Evolutionary conservation across 2,113 vertebrate species (phyloP).

Genomic region (Erpornis zantholeuca): DNA sequence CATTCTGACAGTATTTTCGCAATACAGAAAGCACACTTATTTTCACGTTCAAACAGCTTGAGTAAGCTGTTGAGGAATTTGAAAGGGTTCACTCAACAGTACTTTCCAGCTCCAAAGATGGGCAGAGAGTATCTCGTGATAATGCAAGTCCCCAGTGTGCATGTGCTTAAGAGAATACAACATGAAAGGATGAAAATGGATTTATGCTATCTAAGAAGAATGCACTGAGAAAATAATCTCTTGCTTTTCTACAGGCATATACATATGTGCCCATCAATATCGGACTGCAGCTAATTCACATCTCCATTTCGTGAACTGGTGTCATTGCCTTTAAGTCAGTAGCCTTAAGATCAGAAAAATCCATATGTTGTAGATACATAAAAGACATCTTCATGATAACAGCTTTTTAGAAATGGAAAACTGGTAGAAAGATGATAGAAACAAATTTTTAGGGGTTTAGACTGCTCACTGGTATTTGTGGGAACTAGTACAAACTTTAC

Average conservation of each 20-base stretch:
- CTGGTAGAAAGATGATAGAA: background rate
- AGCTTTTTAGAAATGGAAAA: background rate
- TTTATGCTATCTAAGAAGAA: background rate
- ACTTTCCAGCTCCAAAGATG: background rate
- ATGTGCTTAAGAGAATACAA: background rate
- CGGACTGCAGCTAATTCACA: background rate
- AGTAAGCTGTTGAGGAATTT: slow-evolving; percentile 34
- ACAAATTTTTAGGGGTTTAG: background rate
- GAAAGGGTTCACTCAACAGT: background rate
- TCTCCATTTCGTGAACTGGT: background rate
- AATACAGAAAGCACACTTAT: background rate
- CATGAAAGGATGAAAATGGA: slow-evolving; percentile 14
- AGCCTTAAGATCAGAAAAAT: background rate
- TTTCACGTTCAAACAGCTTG: background rate
- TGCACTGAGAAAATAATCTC: background rate
- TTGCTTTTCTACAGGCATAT: background rate
- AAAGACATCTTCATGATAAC: background rate
- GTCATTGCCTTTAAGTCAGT: background rate
- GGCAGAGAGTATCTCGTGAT: background rate
- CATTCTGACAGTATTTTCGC: background rate
- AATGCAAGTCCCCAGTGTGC: background rate
- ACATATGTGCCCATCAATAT: background rate
- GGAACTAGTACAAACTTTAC: background rate
- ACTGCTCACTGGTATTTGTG: background rate
- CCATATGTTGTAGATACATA: background rate